phyloP scores from a whole-genome alignment of 92 coral and sea anemone genomes.

The Zoanthus sociatus region DNA sequence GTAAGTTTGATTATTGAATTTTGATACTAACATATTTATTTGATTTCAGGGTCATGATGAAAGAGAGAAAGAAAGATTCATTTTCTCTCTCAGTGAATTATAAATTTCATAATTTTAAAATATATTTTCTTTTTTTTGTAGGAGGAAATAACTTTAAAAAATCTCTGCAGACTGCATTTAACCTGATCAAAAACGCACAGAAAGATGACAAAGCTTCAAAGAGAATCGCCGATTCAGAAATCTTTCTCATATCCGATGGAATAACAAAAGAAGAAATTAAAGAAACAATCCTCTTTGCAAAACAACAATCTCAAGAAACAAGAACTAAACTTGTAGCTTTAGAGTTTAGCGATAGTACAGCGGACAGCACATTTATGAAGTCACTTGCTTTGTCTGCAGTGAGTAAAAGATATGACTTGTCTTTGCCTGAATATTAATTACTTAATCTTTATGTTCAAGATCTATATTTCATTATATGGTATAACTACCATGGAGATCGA shows the following conservation, averaged over 20 bases:
- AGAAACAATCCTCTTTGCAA: not conserved
- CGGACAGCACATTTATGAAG: not conserved
- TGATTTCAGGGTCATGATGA: too few relatives aligned
- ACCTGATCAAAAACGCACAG: constrained; percentile 51
- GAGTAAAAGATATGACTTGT: not conserved
- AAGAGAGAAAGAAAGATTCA: too few relatives aligned
- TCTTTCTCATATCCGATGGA: constrained; percentile 83
- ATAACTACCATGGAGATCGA: too few relatives aligned
- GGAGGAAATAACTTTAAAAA: constrained; percentile 77
- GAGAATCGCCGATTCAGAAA: constrained; percentile 48
- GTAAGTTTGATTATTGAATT: too few relatives aligned
- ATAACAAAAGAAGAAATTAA: constrained; percentile 28
- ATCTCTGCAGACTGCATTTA: constrained; percentile 77
- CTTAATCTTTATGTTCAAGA: not conserved
- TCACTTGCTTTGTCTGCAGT: constrained; percentile 20
- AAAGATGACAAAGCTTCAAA: constrained; percentile 16
- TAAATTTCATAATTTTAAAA: too few relatives aligned
- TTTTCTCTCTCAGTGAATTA: too few relatives aligned
- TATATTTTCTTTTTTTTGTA: not conserved
- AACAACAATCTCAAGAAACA: not conserved
- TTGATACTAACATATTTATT: too few relatives aligned
- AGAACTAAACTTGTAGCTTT: constrained; percentile 9
- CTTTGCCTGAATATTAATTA: not conserved
- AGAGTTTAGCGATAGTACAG: not conserved
- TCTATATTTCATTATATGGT: too few relatives aligned